phyloP scores from a whole-genome alignment of 2,113 vertebrate species.

The Telmatochromis sp. region DNA sequence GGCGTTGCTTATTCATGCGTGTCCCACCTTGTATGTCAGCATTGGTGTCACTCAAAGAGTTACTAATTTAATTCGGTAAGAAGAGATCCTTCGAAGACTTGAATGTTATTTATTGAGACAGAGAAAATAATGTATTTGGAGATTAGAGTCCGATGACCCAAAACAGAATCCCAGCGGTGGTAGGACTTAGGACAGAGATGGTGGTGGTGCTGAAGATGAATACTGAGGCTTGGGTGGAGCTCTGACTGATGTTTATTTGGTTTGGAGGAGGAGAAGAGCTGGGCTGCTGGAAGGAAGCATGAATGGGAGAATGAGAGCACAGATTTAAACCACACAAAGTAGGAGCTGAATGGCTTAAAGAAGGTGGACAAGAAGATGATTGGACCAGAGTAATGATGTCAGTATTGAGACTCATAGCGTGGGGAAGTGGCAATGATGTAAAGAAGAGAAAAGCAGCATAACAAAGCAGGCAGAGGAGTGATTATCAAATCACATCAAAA shows the following conservation, averaged over 20 bases:
- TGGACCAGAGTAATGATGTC: not conserved
- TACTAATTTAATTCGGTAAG: not conserved
- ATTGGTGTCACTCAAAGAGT: not conserved
- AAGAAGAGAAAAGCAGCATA: not conserved
- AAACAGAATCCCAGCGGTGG: not conserved
- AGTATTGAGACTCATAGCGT: not conserved
- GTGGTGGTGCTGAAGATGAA: not conserved
- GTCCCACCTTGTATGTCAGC: not conserved
- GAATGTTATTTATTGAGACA: not conserved
- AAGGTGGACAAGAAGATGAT: not conserved
- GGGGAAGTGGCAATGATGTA: not conserved
- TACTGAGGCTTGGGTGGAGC: not conserved
- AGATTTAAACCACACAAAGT: not conserved
- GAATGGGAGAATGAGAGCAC: not conserved
- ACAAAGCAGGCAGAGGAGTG: not conserved
- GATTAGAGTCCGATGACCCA: not conserved
- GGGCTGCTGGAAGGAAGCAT: not conserved
- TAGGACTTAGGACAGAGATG: not conserved
- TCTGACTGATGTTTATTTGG: not conserved
- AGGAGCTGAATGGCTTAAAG: not conserved
- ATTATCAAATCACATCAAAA: not conserved
- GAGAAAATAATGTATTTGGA: not conserved
- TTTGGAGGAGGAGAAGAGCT: not conserved
- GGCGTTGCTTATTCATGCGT: rapidly evolving
- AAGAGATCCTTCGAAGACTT: not conserved